phyloP scores from a whole-genome alignment of 2,113 vertebrate genomes.

The Geothlypis trichas region DNA sequence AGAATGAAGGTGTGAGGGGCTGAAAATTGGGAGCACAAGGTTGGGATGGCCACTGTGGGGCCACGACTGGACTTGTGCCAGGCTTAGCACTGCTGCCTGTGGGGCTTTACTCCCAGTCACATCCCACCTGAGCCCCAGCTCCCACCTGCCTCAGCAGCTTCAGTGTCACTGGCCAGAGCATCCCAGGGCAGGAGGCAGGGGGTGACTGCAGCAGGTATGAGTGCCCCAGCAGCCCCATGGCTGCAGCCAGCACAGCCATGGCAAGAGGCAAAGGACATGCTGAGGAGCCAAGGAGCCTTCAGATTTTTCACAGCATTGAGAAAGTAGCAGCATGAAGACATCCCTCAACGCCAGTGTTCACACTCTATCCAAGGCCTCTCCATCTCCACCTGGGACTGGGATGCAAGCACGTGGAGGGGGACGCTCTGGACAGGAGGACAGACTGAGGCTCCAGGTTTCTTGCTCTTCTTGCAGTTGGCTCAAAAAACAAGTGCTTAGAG shows the following conservation, averaged over 20 bases:
- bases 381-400: not conserved
- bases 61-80: not conserved
- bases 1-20: not conserved
- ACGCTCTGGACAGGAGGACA: not conserved
- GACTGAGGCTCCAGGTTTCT: not conserved
- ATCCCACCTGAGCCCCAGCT: not conserved
- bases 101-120: not conserved
- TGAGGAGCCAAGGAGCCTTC: not conserved
- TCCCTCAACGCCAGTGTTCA: fast-evolving
- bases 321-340: not conserved
- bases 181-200: not conserved
- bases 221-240: not conserved
- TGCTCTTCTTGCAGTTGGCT: not conserved
- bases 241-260: not conserved
- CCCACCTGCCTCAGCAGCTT: not conserved
- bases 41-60: not conserved
- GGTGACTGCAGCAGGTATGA: not conserved
- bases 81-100: not conserved
- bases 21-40: not conserved
- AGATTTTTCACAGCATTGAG: not conserved
- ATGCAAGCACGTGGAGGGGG: not conserved
- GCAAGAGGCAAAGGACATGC: not conserved
- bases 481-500: not conserved
- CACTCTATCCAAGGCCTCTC: not conserved
- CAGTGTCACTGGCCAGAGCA: not conserved